Evolutionary conservation across 2,888 invertebrate species (phyloP).

Genomic region (Trachelus stipa): DNA sequence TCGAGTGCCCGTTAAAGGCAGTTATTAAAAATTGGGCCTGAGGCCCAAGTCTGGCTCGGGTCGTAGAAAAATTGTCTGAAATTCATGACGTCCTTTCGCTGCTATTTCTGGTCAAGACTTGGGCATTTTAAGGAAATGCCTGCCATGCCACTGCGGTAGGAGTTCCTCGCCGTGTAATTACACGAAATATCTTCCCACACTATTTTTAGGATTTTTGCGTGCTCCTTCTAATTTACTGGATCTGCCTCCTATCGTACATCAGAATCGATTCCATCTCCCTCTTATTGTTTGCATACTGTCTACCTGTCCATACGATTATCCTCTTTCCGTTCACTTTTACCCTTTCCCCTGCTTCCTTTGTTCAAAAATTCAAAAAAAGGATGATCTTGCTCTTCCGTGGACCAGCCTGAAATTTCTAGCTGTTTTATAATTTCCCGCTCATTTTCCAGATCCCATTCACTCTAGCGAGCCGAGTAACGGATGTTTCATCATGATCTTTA

Average conservation of each 20-base stretch:
- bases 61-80: slow-evolving; percentile 31
- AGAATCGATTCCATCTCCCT: neutral
- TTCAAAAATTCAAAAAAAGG: neutral
- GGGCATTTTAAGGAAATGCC: slow-evolving; percentile 38
- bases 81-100: slow-evolving; percentile 19
- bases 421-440: neutral
- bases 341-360: neutral
- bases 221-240: slow-evolving; percentile 45
- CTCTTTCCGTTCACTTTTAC: slow-evolving; percentile 8
- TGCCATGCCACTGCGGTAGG: slow-evolving; percentile 41
- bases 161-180: slow-evolving; percentile 43
- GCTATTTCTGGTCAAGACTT: slow-evolving; percentile 40
- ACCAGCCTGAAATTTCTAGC: neutral
- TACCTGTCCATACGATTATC: slow-evolving; percentile 18
- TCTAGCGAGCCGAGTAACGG: neutral
- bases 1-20: slow-evolving; percentile 31
- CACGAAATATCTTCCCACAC: slow-evolving; percentile 53
- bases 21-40: slow-evolving; percentile 51
- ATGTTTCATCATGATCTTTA: neutral
- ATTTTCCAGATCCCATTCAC: neutral
- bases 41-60: slow-evolving; percentile 28
- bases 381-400: neutral
- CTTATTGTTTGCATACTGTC: slow-evolving; percentile 6
- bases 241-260: slow-evolving; percentile 22
- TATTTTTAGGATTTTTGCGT: slow-evolving; percentile 51